These are phyloP conservation scores for Muntiacus reevesi DNA, from an alignment of 2,113 vertebrate species.

Conservation along the genomic window DNA sequence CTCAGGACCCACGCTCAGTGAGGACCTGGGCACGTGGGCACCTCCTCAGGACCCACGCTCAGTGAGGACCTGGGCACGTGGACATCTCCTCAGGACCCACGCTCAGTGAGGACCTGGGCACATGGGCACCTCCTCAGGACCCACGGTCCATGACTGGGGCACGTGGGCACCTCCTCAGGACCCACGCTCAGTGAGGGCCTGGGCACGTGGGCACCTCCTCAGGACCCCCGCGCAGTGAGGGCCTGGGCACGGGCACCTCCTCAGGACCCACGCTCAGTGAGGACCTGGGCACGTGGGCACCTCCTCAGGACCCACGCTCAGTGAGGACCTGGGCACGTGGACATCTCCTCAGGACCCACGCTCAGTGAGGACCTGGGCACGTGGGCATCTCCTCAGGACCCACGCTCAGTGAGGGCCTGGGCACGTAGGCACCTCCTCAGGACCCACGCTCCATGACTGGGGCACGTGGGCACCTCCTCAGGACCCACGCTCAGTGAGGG, in stretches of 20 bases:
- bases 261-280: no score
- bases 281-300: accelerated
- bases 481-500: accelerated
- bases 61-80: background rate
- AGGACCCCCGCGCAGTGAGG: no score
- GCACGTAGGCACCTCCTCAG: accelerated
- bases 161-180: accelerated
- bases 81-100: accelerated
- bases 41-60: accelerated
- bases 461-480: accelerated
- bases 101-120: background rate
- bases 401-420: background rate
- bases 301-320: accelerated
- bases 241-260: accelerated
- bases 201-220: accelerated
- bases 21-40: no score
- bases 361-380: background rate
- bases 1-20: no score
- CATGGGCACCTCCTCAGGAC: accelerated
- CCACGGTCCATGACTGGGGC: background rate
- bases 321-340: background rate
- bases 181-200: accelerated
- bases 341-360: background rate
- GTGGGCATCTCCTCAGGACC: accelerated
- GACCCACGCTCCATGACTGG: accelerated